Percentiles rank a stretch among this genome's conserved stretches.
Conservation (phyloP, 2,797 vertebrate species). For the Myoxocephalus aenaeus region DNA sequence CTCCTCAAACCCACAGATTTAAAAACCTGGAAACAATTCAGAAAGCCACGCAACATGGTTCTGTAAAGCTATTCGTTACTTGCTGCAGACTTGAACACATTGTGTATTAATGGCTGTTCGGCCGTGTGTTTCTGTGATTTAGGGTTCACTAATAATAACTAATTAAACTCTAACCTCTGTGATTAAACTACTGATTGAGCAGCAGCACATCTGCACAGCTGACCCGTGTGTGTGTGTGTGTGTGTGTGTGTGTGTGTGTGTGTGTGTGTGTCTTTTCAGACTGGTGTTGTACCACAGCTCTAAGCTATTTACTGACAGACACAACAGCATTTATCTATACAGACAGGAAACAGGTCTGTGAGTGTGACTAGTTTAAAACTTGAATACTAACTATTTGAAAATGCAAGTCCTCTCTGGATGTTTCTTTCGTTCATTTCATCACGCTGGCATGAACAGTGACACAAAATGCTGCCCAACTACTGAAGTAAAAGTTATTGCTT, state of each 20-base stretch:
- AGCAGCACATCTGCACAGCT: constrained; percentile 64
- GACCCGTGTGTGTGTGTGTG: constrained; percentile 25
- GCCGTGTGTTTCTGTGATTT: constrained; percentile 69
- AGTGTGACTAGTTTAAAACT: background rate
- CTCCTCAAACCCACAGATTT: constrained; percentile 16
- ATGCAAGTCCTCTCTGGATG: background rate
- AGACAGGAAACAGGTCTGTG: constrained; percentile 31
- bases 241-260: constrained; percentile 9
- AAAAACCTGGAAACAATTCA: constrained; percentile 54
- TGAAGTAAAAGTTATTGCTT: constrained; percentile 7
- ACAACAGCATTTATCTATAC: constrained; percentile 42
- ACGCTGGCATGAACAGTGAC: background rate
- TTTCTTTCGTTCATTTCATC: background rate
- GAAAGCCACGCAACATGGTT: background rate
- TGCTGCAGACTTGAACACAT: constrained; percentile 38
- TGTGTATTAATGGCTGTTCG: constrained; percentile 31
- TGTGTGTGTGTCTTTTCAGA: constrained; percentile 6
- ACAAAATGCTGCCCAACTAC: background rate
- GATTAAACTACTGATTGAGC: constrained; percentile 74
- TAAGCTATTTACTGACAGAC: constrained; percentile 63
- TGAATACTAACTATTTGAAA: background rate
- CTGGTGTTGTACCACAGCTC: constrained; percentile 33
- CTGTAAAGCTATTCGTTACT: constrained; percentile 49
- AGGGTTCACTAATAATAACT: constrained; percentile 72
- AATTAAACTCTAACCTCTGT: constrained; percentile 74